Percentiles rank a stretch among this genome's conserved stretches.
Conservation (phyloP, 2,113 vertebrate genomes). For the Tautogolabrus adspersus region DNA sequence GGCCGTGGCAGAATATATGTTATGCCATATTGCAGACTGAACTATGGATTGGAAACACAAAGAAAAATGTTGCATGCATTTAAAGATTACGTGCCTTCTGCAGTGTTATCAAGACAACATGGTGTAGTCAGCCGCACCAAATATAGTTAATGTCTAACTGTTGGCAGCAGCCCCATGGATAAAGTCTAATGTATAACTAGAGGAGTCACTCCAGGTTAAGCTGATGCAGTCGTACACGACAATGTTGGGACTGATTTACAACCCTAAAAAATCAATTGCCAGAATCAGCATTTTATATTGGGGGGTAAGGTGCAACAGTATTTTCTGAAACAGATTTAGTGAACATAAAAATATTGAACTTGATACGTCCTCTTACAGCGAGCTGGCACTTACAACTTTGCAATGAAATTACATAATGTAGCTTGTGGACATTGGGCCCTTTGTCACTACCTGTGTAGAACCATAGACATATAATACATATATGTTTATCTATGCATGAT, state of each 20-base stretch:
- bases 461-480: no score
- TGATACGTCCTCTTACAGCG: no score
- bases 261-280: neutral
- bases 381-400: no score
- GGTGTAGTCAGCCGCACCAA: constrained; percentile 23
- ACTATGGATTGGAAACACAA: neutral
- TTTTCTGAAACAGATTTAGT: neutral
- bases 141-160: constrained; percentile 41
- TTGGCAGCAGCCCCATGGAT: constrained; percentile 15
- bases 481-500: no score
- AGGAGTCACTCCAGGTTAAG: constrained; percentile 7
- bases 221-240: neutral
- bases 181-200: constrained; percentile 31
- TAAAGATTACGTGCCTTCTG: constrained; percentile 10
- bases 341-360: no score
- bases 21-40: constrained; percentile 3
- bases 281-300: neutral
- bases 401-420: no score
- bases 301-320: neutral
- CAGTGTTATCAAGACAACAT: constrained; percentile 13
- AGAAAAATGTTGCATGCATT: neutral
- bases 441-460: no score
- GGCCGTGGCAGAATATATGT: neutral
- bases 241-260: neutral
- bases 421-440: no score